These are phyloP conservation scores for Mallotus villosus DNA, from an alignment of 2,797 vertebrate species.

Conservation along the genomic window DNA sequence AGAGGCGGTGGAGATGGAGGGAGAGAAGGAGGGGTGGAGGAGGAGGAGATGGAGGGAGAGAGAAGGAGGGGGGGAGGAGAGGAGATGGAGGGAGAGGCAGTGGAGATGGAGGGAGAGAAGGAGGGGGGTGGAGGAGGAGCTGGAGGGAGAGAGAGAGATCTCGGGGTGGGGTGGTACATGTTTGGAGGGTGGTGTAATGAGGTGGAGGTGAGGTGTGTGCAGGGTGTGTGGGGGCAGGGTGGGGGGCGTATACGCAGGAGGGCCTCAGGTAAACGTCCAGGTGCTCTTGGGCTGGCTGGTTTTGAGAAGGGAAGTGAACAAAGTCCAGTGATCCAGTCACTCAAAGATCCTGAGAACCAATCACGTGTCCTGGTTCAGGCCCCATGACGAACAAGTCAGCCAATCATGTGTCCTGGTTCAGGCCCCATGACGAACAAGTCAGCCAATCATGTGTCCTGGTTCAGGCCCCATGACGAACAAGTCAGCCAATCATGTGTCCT, in stretches of 20 bases:
- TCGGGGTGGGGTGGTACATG: not conserved
- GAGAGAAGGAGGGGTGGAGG: not conserved
- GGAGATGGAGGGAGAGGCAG: not conserved
- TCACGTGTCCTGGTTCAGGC: not conserved
- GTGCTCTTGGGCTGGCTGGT: too few species aligned
- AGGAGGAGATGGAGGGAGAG: constrained; percentile 11
- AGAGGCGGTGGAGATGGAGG: not conserved
- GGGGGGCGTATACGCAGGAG: not conserved
- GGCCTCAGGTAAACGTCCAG: not conserved
- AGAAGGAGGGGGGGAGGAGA: not conserved
- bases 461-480: not conserved
- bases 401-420: not conserved
- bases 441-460: not conserved
- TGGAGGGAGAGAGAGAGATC: not conserved
- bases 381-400: not conserved
- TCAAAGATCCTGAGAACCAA: not conserved
- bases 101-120: not conserved
- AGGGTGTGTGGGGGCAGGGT: not conserved
- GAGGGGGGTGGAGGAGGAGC: constrained; percentile 12
- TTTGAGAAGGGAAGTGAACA: constrained; percentile 5
- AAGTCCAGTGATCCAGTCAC: not conserved
- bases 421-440: not conserved
- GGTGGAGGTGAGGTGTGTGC: not conserved
- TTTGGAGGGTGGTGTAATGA: not conserved
- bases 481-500: not conserved